phyloP scores from a whole-genome alignment of 1,140 invertebrate species.

The Stegodyphus dumicola region DNA sequence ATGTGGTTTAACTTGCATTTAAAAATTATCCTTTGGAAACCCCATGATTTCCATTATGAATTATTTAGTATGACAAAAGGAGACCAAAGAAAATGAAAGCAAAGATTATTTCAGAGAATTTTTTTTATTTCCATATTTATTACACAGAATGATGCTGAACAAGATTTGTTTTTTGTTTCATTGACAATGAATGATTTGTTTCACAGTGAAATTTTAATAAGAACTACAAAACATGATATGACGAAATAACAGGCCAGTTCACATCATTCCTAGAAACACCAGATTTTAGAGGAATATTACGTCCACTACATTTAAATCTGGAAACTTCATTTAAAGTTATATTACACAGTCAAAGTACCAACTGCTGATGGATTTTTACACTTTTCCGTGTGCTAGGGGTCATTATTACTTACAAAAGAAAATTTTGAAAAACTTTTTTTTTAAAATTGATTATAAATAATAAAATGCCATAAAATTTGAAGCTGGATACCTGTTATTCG shows the following conservation, averaged over 20 bases:
- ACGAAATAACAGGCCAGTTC: constrained; percentile 51
- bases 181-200: constrained; percentile 58
- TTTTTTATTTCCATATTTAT: constrained; percentile 59
- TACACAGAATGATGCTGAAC: constrained; percentile 58
- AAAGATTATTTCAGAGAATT: not conserved
- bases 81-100: not conserved
- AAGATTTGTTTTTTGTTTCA: constrained; percentile 46
- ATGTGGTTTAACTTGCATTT: too few species aligned
- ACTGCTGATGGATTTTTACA: too few species aligned
- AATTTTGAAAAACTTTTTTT: too few species aligned
- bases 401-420: too few species aligned
- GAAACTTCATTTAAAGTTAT: too few species aligned
- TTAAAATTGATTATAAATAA: too few species aligned
- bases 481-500: too few species aligned
- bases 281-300: not conserved
- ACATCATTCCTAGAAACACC: constrained; percentile 19
- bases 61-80: not conserved
- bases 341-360: too few species aligned
- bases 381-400: too few species aligned
- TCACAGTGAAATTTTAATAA: constrained; percentile 54
- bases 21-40: not conserved
- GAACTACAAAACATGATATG: constrained; percentile 60
- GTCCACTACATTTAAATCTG: too few species aligned
- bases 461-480: too few species aligned
- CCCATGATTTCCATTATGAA: not conserved